A percentile compares a stretch with the other conserved stretches of the same genome.
These are phyloP conservation scores for Tyrannus savana DNA, from an alignment of 2,113 vertebrate genomes.

Conservation along the genomic window DNA sequence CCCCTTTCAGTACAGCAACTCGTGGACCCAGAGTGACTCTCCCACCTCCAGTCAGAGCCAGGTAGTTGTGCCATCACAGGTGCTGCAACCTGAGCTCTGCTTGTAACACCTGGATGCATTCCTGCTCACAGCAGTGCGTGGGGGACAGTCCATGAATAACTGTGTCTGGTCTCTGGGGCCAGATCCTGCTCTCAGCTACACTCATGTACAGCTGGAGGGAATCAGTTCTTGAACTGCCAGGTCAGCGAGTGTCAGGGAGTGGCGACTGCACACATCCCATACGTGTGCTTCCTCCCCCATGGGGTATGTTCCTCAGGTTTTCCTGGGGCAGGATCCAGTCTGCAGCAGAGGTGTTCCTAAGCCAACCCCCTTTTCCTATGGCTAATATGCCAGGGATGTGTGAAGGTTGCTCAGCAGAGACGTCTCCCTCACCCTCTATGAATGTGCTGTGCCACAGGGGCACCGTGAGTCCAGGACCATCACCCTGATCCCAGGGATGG, in stretches of 20 bases:
- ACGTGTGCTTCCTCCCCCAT: neutral
- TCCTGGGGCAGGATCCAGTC: neutral
- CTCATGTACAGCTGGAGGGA: neutral
- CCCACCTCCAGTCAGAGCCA: neutral
- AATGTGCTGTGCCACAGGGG: neutral
- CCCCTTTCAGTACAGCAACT: neutral
- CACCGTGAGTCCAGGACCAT: neutral
- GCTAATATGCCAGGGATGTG: neutral
- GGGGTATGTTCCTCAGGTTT: neutral
- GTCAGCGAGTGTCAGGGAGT: neutral
- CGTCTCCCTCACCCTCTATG: accelerated
- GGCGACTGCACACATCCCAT: accelerated
- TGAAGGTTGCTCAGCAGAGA: neutral
- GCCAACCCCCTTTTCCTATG: neutral
- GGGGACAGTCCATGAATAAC: neutral
- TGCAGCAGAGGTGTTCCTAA: neutral
- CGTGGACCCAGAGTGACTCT: neutral
- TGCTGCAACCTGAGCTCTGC: neutral
- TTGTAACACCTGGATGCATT: neutral
- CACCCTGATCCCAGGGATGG: neutral
- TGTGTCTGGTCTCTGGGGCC: accelerated
- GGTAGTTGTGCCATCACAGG: neutral
- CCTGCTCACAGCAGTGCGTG: neutral
- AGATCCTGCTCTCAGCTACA: neutral
- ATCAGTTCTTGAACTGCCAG: neutral